These are phyloP conservation scores for Thelaira solivaga DNA, from an alignment of 2,888 invertebrate species.

Conservation along the genomic window DNA sequence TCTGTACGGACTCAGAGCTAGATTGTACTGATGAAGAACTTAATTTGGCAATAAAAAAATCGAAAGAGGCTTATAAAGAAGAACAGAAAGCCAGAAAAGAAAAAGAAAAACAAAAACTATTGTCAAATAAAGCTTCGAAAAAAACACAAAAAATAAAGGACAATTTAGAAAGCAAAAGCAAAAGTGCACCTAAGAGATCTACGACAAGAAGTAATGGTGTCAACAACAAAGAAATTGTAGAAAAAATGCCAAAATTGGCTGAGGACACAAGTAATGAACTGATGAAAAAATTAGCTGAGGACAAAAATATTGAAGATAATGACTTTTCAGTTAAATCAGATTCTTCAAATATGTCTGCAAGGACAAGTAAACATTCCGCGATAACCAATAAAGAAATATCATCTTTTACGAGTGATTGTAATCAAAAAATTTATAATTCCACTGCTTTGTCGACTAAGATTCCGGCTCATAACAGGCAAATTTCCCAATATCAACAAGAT, in stretches of 20 bases:
- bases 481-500: background rate
- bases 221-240: background rate
- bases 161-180: background rate
- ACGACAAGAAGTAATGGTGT: background rate
- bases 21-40: constrained; percentile 58
- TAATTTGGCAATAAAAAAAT: constrained; percentile 60
- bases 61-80: constrained; percentile 42
- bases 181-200: background rate
- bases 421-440: constrained; percentile 68
- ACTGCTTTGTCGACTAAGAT: constrained; percentile 66
- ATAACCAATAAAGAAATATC: constrained; percentile 53
- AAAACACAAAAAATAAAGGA: background rate
- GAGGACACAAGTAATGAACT: background rate
- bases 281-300: too few species aligned
- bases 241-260: background rate
- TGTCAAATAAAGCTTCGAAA: background rate
- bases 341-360: background rate
- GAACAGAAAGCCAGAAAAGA: constrained; percentile 4
- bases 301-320: too few species aligned
- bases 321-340: background rate
- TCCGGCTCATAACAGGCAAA: constrained; percentile 53
- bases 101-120: background rate
- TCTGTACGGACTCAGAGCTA: background rate
- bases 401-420: constrained; percentile 63
- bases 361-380: background rate